Percentiles rank a stretch among this genome's conserved stretches.
These are phyloP conservation scores for Molorchus minor DNA, from an alignment of 2,888 invertebrate species.

Conservation along the genomic window DNA sequence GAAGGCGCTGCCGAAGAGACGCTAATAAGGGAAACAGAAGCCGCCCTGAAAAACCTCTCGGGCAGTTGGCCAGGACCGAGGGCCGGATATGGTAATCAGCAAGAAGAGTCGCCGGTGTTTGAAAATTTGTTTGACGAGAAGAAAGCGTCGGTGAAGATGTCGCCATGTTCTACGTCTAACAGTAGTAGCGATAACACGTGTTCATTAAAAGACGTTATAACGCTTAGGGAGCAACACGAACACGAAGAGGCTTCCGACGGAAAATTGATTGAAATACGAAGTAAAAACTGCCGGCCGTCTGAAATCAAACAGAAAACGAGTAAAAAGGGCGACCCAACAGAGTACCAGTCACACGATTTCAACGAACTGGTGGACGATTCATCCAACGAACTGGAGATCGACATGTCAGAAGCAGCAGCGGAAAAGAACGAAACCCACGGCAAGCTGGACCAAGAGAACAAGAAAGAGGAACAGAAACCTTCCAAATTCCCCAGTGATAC, in stretches of 20 bases:
- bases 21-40: constrained; percentile 87
- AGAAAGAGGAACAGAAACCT: constrained; percentile 57
- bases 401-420: constrained; percentile 77
- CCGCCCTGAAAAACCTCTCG: constrained; percentile 85
- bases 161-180: constrained; percentile 72
- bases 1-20: constrained; percentile 76
- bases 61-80: constrained; percentile 83
- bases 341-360: constrained; percentile 78
- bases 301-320: constrained; percentile 40
- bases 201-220: constrained; percentile 73
- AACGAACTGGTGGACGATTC: constrained; percentile 81
- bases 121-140: constrained; percentile 88
- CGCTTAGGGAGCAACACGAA: constrained; percentile 60
- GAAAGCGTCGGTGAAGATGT: constrained; percentile 70
- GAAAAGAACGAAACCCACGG: constrained; percentile 72
- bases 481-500: constrained; percentile 55
- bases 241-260: constrained; percentile 50
- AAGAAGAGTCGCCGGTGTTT: constrained; percentile 82
- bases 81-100: constrained; percentile 71
- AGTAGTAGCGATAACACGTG: constrained; percentile 70
- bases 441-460: constrained; percentile 63
- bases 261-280: constrained; percentile 43
- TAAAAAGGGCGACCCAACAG: constrained; percentile 36
- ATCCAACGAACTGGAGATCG: constrained; percentile 81
- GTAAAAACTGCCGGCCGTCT: constrained; percentile 37